A percentile compares a stretch with the other conserved stretches of the same genome.
Conservation (phyloP, 2,113 vertebrate species). For the Oncorhynchus tshawytscha region DNA sequence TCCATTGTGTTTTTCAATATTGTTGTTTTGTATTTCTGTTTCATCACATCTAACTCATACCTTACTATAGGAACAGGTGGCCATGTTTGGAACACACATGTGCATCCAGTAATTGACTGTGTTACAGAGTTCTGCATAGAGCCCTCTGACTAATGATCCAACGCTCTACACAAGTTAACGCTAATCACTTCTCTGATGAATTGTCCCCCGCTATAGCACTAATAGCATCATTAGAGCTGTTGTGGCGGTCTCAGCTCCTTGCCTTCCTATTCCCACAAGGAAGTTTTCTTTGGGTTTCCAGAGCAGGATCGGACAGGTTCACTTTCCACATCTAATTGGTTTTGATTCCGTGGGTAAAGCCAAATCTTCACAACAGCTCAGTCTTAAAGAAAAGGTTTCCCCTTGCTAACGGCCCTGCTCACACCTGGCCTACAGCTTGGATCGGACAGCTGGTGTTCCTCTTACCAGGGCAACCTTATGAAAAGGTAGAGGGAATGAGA, state of each 20-base stretch:
- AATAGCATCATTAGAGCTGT: constrained; percentile 69
- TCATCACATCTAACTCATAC: neutral
- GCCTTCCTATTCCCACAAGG: constrained; percentile 35
- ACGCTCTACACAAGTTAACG: constrained; percentile 58
- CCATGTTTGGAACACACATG: neutral
- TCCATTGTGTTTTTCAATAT: neutral
- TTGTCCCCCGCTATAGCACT: constrained; percentile 54
- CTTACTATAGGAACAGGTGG: neutral
- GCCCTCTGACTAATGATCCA: constrained; percentile 61
- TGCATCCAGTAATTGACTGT: neutral
- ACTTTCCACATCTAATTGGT: constrained; percentile 34
- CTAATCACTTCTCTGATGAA: constrained; percentile 72
- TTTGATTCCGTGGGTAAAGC: constrained; percentile 26
- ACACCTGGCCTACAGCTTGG: neutral
- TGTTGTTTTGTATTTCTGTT: neutral
- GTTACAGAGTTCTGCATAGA: neutral
- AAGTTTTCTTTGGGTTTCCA: constrained; percentile 33
- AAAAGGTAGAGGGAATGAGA: neutral
- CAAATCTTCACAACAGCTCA: neutral
- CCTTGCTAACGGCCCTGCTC: constrained; percentile 7
- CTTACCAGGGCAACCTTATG: constrained; percentile 45
- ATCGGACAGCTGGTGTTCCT: neutral
- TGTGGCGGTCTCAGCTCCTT: constrained; percentile 51
- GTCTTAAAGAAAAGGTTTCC: neutral
- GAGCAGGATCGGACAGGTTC: constrained; percentile 31